Percentiles rank a stretch among this genome's conserved stretches.
Evolutionary conservation across 1,140 invertebrate species (phyloP).

Genomic region (Temnothorax curvispinosus): DNA sequence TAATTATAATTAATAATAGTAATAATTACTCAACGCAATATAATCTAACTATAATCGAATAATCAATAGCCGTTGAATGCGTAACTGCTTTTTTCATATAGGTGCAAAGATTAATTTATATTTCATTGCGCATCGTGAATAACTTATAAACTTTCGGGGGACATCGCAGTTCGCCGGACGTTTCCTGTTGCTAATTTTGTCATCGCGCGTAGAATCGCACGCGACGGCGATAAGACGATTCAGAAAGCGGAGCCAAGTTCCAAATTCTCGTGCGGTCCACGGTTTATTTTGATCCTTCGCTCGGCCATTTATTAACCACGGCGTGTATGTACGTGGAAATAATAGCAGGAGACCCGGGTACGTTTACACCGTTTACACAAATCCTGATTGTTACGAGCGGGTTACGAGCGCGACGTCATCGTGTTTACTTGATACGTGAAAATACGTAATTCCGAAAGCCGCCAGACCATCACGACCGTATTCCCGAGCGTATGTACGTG

Average conservation of each 20-base stretch:
- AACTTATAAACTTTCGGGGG: constrained; percentile 7
- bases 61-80: background rate
- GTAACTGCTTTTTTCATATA: background rate
- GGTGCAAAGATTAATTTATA: background rate
- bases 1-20: background rate
- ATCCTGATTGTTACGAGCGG: background rate
- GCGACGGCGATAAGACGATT: background rate
- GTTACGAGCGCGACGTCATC: constrained; percentile 4
- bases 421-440: background rate
- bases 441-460: constrained; percentile 20
- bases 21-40: background rate
- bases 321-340: background rate
- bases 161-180: background rate
- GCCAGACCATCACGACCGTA: no score
- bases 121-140: background rate
- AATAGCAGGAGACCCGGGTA: constrained; percentile 9
- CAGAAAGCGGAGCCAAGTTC: constrained; percentile 10
- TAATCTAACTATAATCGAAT: background rate
- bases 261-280: constrained; percentile 5
- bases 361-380: constrained; percentile 36
- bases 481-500: background rate
- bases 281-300: constrained; percentile 43
- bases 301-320: constrained; percentile 32
- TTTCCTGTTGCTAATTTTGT: constrained; percentile 25
- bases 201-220: background rate